A percentile compares a stretch with the other conserved stretches of the same genome.
phyloP scores from a whole-genome alignment of 1,140 invertebrate species.

The Eupristina koningsbergeri region DNA sequence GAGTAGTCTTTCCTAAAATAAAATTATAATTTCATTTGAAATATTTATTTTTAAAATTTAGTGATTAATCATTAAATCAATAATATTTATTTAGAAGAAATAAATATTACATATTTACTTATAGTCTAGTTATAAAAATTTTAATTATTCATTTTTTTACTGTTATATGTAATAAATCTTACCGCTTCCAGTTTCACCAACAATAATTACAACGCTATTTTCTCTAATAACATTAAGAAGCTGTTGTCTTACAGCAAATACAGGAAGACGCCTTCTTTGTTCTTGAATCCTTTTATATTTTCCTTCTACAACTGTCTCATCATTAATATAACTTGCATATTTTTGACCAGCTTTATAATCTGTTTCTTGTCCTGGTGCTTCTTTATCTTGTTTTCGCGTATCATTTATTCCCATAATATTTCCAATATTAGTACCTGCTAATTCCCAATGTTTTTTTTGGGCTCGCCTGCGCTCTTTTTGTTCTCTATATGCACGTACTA shows the following conservation, averaged over 20 bases:
- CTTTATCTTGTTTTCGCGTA: constrained; percentile 84
- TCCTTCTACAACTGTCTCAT: constrained; percentile 84
- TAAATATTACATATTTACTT: too few species aligned
- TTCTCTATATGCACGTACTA: constrained; percentile 93
- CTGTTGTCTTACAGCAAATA: constrained; percentile 96
- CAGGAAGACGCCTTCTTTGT: constrained; percentile 94
- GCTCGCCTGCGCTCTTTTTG: constrained; percentile 96
- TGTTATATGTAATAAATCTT: background rate
- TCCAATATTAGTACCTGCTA: constrained; percentile 94
- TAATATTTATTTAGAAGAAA: too few species aligned
- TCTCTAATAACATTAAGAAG: constrained; percentile 94
- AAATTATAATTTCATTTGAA: background rate
- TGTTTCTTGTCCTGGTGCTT: constrained; percentile 76
- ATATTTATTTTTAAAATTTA: background rate
- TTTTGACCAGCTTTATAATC: constrained; percentile 93
- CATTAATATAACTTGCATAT: constrained; percentile 95
- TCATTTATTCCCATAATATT: constrained; percentile 94
- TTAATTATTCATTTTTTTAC: background rate
- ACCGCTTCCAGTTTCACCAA: constrained; percentile 98
- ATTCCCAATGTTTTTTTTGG: constrained; percentile 99
- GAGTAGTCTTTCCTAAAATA: constrained; percentile 87
- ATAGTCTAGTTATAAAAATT: too few species aligned
- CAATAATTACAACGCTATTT: constrained; percentile 96
- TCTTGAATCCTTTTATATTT: constrained; percentile 88
- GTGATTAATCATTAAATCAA: background rate